These are phyloP conservation scores for Poecile atricapillus DNA, from an alignment of 2,113 vertebrate genomes.

Conservation along the genomic window DNA sequence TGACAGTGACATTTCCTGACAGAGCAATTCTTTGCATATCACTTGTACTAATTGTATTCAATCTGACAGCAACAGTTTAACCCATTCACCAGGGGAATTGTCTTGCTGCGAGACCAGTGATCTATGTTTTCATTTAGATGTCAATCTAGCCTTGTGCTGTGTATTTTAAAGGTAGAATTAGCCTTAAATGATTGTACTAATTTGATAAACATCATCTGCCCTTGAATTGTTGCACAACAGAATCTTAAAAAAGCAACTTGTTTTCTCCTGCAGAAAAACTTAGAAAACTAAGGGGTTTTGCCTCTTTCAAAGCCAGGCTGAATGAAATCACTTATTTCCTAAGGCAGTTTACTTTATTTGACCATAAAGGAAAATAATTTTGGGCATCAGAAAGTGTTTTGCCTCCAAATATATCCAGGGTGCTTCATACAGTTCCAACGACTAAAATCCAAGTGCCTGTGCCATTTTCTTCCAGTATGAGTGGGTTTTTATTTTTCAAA, in stretches of 20 bases:
- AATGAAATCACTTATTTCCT: slow-evolving; percentile 33
- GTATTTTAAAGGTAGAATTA: slow-evolving; percentile 51
- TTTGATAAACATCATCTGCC: background rate
- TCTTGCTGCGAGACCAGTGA: slow-evolving; percentile 46
- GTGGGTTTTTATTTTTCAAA: background rate
- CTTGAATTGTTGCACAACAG: background rate
- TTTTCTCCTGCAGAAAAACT: background rate
- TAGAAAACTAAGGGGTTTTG: background rate
- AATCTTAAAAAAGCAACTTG: background rate
- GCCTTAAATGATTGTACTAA: slow-evolving; percentile 16
- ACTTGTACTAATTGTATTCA: slow-evolving; percentile 74
- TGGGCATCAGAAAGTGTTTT: slow-evolving; percentile 11
- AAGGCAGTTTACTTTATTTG: slow-evolving; percentile 11
- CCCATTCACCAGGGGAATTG: slow-evolving; percentile 69
- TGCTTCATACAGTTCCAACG: background rate
- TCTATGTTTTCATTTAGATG: slow-evolving; percentile 65
- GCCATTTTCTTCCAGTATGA: background rate
- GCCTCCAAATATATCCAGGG: background rate
- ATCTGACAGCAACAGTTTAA: slow-evolving; percentile 76
- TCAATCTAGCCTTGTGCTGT: slow-evolving; percentile 50
- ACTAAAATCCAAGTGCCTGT: background rate
- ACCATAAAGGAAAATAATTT: slow-evolving; percentile 37
- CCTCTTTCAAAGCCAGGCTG: slow-evolving; percentile 23
- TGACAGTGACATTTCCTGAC: slow-evolving; percentile 81
- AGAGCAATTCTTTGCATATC: slow-evolving; percentile 76